Evolutionary conservation across 2,113 vertebrate genomes (phyloP), one percentile per base, ranked within the genome.

Genomic region (Empidonax alnorum): DNA sequence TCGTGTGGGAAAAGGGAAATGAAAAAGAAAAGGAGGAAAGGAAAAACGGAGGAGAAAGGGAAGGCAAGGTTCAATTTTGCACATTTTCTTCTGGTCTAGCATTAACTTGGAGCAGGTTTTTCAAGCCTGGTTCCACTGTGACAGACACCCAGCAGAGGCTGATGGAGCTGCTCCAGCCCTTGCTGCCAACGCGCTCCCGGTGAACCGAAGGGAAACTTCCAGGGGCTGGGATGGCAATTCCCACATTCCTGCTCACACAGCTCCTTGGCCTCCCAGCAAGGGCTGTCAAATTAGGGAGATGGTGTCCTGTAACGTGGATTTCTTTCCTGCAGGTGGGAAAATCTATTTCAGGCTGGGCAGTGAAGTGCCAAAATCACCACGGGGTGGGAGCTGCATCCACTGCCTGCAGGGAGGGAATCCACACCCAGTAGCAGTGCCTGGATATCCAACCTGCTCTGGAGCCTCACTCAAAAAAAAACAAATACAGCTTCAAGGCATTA

Each of bases 221-320:
- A 46, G 25, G 50, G 42, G 18, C 3, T 55, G 71, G 80, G 23
- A 66, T 16, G 66, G 77, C 59, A 72, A 80, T 44, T 41, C 73
- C n/a, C 3, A 2, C 24, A 22, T 23, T 61, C 5, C 1, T 7
- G 30, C 53, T 63, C 39, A 6, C 4, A 22, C 49, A 55, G 1
- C 5, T 33, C 35, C 61, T n/a, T 6, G 50, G 63, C 59, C 53
- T 65, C 47, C 0, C 55, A 61, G 59, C 65, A 30, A 46, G 84
- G 56, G 69, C 50, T 61, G 82, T 55, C 78, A 63, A 74, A 89
- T 78, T 44, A 84, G 53, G 12, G 76, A 62, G 67, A 22, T 1
- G 15, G 14, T 16, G 62, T 28, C 63, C 46, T 41, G 41, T 22
- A 25, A 42, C 0, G 25, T 6, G 12, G 22, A 13, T 8, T 46